Percentiles rank a stretch among this genome's conserved stretches.
Evolutionary conservation across 2,888 invertebrate species (phyloP).

Genomic region (Peribatodes rhomboidaria): DNA sequence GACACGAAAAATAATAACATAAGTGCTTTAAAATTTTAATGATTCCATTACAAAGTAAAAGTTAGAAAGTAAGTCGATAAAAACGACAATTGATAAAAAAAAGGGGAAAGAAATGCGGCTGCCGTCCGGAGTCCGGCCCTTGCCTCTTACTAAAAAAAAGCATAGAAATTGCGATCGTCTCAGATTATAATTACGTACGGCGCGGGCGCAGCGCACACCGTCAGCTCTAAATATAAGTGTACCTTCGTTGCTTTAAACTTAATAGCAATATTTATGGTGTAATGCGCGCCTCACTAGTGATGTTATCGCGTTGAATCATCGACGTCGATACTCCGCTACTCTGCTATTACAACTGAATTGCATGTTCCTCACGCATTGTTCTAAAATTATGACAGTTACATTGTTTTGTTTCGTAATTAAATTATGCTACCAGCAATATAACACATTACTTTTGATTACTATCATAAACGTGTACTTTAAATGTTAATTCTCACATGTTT

Average conservation of each 20-base stretch:
- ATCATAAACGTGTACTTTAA: slow-evolving; percentile 10
- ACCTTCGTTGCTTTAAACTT: slow-evolving; percentile 75
- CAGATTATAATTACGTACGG: slow-evolving; percentile 76
- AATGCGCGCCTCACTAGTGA: slow-evolving; percentile 75
- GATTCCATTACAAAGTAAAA: slow-evolving; percentile 70
- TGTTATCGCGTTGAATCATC: slow-evolving; percentile 68
- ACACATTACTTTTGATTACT: slow-evolving; percentile 22
- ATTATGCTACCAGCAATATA: slow-evolving; percentile 32
- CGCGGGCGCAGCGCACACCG: slow-evolving; percentile 70
- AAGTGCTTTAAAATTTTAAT: slow-evolving; percentile 60
- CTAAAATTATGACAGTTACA: slow-evolving; percentile 44
- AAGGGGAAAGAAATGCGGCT: slow-evolving; percentile 50
- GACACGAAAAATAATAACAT: slow-evolving; percentile 56
- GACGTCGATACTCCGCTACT: slow-evolving; percentile 74
- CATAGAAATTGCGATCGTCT: slow-evolving; percentile 74
- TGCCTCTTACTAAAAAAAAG: slow-evolving; percentile 58
- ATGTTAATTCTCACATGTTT: slow-evolving; percentile 10
- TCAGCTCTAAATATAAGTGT: slow-evolving; percentile 76
- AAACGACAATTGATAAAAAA: slow-evolving; percentile 74
- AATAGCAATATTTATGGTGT: slow-evolving; percentile 85
- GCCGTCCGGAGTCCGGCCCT: slow-evolving; percentile 67
- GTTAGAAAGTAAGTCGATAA: slow-evolving; percentile 72
- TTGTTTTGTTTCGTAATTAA: slow-evolving; percentile 43
- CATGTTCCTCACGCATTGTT: slow-evolving; percentile 56
- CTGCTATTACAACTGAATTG: slow-evolving; percentile 64